These are phyloP conservation scores for Tromatobia lineatoria DNA, from an alignment of 2,888 invertebrate species.

Conservation along the genomic window DNA sequence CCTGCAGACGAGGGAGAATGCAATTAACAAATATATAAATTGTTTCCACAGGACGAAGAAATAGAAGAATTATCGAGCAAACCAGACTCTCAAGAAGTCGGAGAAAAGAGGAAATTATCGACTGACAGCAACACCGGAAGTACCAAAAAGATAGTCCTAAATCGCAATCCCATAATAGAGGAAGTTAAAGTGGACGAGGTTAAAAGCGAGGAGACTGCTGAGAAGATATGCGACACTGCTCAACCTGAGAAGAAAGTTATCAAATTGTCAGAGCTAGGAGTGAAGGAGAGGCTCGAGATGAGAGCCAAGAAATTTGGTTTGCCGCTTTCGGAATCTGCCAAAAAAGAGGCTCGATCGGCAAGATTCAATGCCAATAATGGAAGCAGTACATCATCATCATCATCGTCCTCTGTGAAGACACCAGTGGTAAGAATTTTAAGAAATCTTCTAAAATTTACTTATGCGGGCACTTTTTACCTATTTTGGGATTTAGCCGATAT, in stretches of 20 bases:
- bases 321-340: constrained; percentile 88
- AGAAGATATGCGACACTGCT: constrained; percentile 65
- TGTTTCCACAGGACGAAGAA: constrained; percentile 81
- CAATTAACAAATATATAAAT: constrained; percentile 3
- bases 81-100: constrained; percentile 81
- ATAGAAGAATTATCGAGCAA: constrained; percentile 82
- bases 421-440: constrained; percentile 78
- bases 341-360: constrained; percentile 90
- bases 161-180: constrained; percentile 81
- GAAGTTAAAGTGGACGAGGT: constrained; percentile 78
- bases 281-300: constrained; percentile 90
- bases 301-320: constrained; percentile 94
- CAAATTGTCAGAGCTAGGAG: constrained; percentile 87
- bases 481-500: too few species aligned
- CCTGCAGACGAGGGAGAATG: too few species aligned
- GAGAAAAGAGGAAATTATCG: constrained; percentile 81
- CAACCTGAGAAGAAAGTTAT: constrained; percentile 86
- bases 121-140: constrained; percentile 77
- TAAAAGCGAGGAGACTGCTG: constrained; percentile 71
- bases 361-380: constrained; percentile 87
- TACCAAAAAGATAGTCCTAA: constrained; percentile 88
- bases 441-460: background rate
- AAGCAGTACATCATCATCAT: constrained; percentile 81
- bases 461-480: too few species aligned
- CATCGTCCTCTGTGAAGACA: constrained; percentile 82